Evolutionary conservation across 2,797 vertebrate genomes (phyloP), one percentile per base, ranked within the genome.

Genomic region (Sandelia bainsii): DNA sequence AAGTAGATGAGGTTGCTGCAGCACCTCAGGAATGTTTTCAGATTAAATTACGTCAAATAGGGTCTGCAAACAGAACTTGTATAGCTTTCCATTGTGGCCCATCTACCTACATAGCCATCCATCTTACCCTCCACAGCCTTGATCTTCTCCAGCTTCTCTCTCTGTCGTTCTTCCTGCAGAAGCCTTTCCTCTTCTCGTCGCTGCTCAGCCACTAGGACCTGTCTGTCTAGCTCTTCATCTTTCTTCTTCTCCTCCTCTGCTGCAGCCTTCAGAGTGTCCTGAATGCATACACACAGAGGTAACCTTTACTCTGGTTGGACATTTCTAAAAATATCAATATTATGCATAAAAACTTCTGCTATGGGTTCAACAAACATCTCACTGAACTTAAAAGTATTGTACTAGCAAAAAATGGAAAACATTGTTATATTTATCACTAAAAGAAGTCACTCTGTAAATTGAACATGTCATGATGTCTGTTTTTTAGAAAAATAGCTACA

Each of bases 51-150:
- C 14, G 9, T 42, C 16, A 42, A 53, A 14, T 29, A 46, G 3
- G 17, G 29, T 48, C 14, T 37, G 8, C 10, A 62, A 59, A 63
- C 13, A 42, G 2, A 60, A 32, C n/a, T 22, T 19, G 46, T 10
- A 46, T 16, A 49, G 25, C 1, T 59, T 69, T 4, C 2, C n/a
- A 53, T 22, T 53, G 51, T 23, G 19, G 22, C 25, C 44, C 37
- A 54, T 48, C 22, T 17, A 6, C 49, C 3, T 19, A 25, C 0
- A 6, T 6, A 27, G 34, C 22, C 19, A 59, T 64, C 0, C 0
- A 32, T 80, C 53, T 0, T 90, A 98, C 98, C 98, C 94, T 99
- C 97, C 37, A 96, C 97, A 3, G 98, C 97, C 92, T 96, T 97
- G 77, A 97, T 94, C 79, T 96, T 96, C 75, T 99, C 97, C 71